These are phyloP conservation scores for Drosophila tripunctata DNA, from an alignment of 2,888 invertebrate genomes.

Conservation along the genomic window DNA sequence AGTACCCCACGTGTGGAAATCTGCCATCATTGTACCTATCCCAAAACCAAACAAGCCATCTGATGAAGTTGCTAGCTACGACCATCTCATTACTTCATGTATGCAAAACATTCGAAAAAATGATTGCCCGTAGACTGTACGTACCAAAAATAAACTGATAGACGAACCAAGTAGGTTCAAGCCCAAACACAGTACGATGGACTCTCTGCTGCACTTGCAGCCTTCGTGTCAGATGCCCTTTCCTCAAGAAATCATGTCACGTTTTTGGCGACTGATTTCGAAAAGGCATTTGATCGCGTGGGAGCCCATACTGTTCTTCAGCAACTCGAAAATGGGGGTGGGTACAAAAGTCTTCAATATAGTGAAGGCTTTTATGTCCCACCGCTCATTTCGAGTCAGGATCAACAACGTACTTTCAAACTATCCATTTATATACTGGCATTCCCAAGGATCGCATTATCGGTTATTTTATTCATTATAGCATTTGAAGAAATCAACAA, in stretches of 20 bases:
- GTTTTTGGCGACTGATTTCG: conserved; percentile 27
- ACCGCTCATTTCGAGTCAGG: conserved; percentile 13
- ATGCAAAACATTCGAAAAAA: conserved; percentile 9
- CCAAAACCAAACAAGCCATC: conserved; percentile 8
- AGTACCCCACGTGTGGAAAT: conserved; percentile 13
- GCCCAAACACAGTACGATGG: conserved; percentile 14
- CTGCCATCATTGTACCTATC: conserved; percentile 2
- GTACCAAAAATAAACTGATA: conserved; percentile 4
- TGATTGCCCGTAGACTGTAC: background rate
- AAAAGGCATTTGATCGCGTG: conserved; percentile 30
- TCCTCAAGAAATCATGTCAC: conserved; percentile 22
- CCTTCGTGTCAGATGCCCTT: conserved; percentile 9
- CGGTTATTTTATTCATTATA: conserved; percentile 21
- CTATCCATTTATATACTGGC: background rate
- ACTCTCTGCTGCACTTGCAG: conserved; percentile 19
- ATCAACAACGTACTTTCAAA: conserved; percentile 19
- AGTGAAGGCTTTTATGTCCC: conserved; percentile 23
- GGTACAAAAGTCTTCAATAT: conserved; percentile 20
- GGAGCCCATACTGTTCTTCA: conserved; percentile 17
- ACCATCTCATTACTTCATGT: conserved; percentile 7
- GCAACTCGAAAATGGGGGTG: conserved; percentile 18
- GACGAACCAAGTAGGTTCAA: conserved; percentile 2
- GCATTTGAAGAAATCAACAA: conserved; percentile 22
- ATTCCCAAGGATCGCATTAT: conserved; percentile 29
- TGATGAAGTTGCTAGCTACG: background rate